A percentile compares a stretch with the other conserved stretches of the same genome.
These are phyloP conservation scores for Andrena dorsata DNA, from an alignment of 2,888 invertebrate genomes.

Conservation along the genomic window DNA sequence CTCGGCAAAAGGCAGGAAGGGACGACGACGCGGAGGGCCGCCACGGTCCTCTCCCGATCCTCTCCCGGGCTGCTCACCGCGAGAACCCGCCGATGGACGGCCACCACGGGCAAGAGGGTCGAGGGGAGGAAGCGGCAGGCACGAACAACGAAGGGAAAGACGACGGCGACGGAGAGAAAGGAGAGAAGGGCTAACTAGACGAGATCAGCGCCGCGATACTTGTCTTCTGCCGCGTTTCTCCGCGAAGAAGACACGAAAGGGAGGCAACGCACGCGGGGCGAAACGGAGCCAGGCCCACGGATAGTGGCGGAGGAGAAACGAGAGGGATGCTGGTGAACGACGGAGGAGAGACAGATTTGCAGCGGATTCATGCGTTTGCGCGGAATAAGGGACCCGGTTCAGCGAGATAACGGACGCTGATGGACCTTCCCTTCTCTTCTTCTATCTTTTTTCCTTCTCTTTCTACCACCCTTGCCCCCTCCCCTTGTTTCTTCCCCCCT, in stretches of 20 bases:
- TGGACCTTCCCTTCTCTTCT: conserved; percentile 66
- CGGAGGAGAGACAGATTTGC: conserved; percentile 61
- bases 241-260: conserved; percentile 55
- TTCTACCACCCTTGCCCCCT: conserved; percentile 1
- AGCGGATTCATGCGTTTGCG: conserved; percentile 77
- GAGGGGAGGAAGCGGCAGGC: background rate
- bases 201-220: conserved; percentile 81
- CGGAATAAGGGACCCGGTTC: conserved; percentile 78
- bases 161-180: conserved; percentile 51
- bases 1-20: conserved; percentile 47
- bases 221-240: conserved; percentile 74
- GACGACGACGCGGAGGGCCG: conserved; percentile 38
- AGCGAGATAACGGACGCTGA: conserved; percentile 76
- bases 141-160: conserved; percentile 2
- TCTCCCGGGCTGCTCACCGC: conserved; percentile 10
- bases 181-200: conserved; percentile 80
- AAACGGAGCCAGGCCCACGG: conserved; percentile 35
- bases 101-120: conserved; percentile 2
- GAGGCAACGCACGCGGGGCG: conserved; percentile 49
- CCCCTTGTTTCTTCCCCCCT: conserved; percentile 1
- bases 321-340: conserved; percentile 26
- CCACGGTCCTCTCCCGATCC: conserved; percentile 22
- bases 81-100: conserved; percentile 35
- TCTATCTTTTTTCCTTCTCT: conserved; percentile 21
- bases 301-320: conserved; percentile 22